Base-by-base conservation (phyloP, 2,797 vertebrate species). In the Borostomias antarcticus region DNA sequence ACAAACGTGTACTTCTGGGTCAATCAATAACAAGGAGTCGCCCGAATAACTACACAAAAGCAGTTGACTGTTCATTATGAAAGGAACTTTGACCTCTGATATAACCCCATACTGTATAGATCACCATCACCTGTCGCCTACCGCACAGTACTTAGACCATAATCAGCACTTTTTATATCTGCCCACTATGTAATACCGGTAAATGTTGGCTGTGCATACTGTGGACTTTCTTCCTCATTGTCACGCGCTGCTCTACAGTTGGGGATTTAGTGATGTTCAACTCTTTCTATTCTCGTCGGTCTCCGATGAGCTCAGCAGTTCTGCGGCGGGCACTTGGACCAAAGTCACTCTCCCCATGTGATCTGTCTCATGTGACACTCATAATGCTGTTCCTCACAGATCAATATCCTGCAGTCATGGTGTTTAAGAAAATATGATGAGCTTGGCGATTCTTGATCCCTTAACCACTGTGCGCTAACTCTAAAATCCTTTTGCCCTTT, bases 331-430 rank as follows among this genome's bases (percentile, higher is more conserved):
- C n/a, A n/a, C n/a, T n/a, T n/a, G n/a, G n/a, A n/a, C n/a, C n/a
- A n/a, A n/a, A n/a, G n/a, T n/a, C n/a, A 19, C 32, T 33, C 9
- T 53, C 70, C 79, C 64, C 32, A 70, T 73, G 69, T 74, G 75
- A 23, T 53, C 1, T 2, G 8, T 8, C 53, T 80, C 80, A 82
- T 77, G 75, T 83, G 80, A 75, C 11, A 0, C 64, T 52, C 33
- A n/a, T n/a, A 45, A 33, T 26, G 0, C 9, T 26, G 15, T 19
- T 21, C 9, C 40, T 13, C 0, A 30, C 4, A 11, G 50, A 60
- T 71, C 37, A 60, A 30, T 15, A 64, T 68, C 66, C 35, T 58
- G 25, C 4, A 74, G 66, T 74, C 19, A 33, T 40, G 25, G 17
- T 54, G 10, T 28, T 15, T 26, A 4, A 23, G 23, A 29, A 32